These are phyloP conservation scores for Synanthedon tipuliformis DNA, from an alignment of 2,888 invertebrate species.

Conservation along the genomic window DNA sequence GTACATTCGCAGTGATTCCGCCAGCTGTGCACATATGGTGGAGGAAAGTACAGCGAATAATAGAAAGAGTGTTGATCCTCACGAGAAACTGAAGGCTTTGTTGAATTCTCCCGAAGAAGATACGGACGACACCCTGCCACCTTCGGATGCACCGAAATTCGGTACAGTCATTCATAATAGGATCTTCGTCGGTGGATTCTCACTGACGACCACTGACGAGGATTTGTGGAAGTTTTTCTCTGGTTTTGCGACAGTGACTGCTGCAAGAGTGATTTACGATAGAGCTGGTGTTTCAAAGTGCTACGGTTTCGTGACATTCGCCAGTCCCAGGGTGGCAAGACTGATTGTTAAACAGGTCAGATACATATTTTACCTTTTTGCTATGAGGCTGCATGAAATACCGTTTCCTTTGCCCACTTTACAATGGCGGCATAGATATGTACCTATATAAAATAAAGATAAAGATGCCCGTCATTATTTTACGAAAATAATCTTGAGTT, in stretches of 20 bases:
- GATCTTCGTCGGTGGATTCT: slow-evolving; percentile 96
- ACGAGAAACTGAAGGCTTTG: slow-evolving; percentile 57
- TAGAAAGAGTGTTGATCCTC: slow-evolving; percentile 53
- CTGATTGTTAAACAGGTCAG: slow-evolving; percentile 65
- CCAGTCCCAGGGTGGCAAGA: slow-evolving; percentile 61
- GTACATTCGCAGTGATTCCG: slow-evolving; percentile 60
- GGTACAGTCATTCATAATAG: slow-evolving; percentile 93
- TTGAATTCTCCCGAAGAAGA: slow-evolving; percentile 58
- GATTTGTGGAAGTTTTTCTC: slow-evolving; percentile 93
- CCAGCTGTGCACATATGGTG: slow-evolving; percentile 62
- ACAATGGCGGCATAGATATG: not conserved
- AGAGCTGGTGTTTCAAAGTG: slow-evolving; percentile 95
- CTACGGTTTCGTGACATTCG: slow-evolving; percentile 84
- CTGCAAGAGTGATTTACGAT: slow-evolving; percentile 95
- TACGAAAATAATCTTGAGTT: not conserved
- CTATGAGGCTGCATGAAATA: not conserved
- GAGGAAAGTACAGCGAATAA: slow-evolving; percentile 50
- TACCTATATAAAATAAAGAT: not conserved
- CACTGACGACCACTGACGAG: slow-evolving; percentile 91
- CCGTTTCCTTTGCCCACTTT: slow-evolving; percentile 4
- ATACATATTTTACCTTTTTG: slow-evolving; percentile 2
- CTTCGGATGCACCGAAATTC: slow-evolving; percentile 69
- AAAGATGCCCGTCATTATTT: not conserved
- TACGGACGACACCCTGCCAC: slow-evolving; percentile 53
- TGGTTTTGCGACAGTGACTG: slow-evolving; percentile 88